Percentiles rank a stretch among this genome's conserved stretches.
Conservation (phyloP, 2,113 vertebrate genomes). For the Hylia prasina region DNA sequence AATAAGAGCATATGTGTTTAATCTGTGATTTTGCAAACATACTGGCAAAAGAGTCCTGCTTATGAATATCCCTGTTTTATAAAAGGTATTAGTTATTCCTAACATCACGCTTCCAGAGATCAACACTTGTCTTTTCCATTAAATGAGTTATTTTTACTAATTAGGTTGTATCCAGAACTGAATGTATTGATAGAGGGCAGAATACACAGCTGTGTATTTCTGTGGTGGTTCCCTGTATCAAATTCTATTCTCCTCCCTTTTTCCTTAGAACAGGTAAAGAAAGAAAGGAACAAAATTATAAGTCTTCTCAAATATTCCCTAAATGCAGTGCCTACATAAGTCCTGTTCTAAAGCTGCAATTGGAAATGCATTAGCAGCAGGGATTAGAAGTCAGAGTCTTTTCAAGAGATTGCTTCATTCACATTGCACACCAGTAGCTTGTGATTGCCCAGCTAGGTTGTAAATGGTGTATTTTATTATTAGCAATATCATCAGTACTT, state of each 20-base stretch:
- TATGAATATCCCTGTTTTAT: background rate
- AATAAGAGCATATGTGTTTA: background rate
- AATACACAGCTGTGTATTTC: background rate
- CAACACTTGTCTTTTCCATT: background rate
- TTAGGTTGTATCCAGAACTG: background rate
- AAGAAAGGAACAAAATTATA: background rate
- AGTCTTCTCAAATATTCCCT: background rate
- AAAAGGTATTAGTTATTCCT: background rate
- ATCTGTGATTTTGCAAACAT: background rate
- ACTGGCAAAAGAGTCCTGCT: background rate
- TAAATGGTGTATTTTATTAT: background rate
- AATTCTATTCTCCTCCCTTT: background rate
- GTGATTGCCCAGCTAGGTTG: background rate
- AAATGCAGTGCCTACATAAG: background rate
- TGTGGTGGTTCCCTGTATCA: background rate
- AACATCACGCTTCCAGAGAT: background rate
- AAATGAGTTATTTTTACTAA: background rate
- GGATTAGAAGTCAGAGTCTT: background rate
- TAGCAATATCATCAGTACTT: background rate
- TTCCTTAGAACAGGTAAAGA: background rate
- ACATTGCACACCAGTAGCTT: background rate
- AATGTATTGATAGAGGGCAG: background rate
- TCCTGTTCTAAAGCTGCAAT: background rate
- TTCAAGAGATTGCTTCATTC: background rate
- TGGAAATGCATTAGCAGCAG: slow-evolving; percentile 38